Conservation (phyloP, 2,888 invertebrate genomes). For the Drosophila mulleri region DNA sequence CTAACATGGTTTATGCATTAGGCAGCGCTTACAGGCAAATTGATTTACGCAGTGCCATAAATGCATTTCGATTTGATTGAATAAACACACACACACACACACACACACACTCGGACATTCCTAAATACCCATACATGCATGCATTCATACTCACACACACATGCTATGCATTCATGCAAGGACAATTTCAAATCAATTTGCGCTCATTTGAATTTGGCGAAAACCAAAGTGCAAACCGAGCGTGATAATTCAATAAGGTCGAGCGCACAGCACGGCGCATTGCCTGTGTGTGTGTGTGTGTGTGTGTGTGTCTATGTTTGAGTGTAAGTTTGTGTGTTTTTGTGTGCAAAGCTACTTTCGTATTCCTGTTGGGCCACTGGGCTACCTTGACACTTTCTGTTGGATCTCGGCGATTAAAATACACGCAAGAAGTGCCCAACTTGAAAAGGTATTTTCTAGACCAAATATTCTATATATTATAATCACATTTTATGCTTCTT, state of each 20-base stretch:
- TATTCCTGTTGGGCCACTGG: constrained; percentile 3
- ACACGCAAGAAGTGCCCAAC: not conserved
- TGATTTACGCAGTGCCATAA: constrained; percentile 41
- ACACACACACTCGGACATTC: not conserved
- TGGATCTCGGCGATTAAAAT: not conserved
- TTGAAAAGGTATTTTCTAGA: not conserved
- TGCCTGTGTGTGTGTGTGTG: constrained; percentile 10
- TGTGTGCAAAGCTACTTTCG: constrained; percentile 2
- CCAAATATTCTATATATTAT: not conserved
- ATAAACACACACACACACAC: constrained; percentile 14
- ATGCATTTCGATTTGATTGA: constrained; percentile 36
- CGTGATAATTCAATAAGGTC: constrained; percentile 71
- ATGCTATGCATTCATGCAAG: constrained; percentile 40
- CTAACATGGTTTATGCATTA: constrained; percentile 55
- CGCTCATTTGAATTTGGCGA: constrained; percentile 63
- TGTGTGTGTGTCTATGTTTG: no score
- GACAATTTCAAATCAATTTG: constrained; percentile 71
- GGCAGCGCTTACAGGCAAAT: constrained; percentile 49
- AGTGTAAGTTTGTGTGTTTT: not conserved
- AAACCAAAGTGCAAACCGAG: constrained; percentile 70
- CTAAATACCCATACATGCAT: not conserved
- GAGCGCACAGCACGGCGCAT: constrained; percentile 44
- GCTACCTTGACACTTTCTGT: constrained; percentile 5
- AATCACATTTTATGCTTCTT: not conserved
- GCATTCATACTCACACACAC: constrained; percentile 11